These are phyloP conservation scores for Caenorhabditis sulstoni DNA, from an alignment of 2,888 invertebrate species.

Conservation along the genomic window DNA sequence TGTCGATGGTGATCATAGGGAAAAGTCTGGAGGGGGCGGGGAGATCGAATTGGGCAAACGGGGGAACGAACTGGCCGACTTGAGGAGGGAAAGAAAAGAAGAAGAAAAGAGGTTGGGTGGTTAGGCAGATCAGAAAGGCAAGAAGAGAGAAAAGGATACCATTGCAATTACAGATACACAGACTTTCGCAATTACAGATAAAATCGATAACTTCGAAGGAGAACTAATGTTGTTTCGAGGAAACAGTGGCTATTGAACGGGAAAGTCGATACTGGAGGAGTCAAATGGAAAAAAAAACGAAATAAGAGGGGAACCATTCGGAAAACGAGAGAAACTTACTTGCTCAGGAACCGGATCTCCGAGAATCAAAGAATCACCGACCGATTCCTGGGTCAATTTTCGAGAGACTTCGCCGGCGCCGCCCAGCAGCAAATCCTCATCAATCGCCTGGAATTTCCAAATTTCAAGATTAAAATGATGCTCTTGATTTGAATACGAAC, in stretches of 20 bases:
- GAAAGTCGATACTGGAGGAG: slow-evolving; percentile 15
- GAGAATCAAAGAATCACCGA: slow-evolving; percentile 10
- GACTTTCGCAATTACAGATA: slow-evolving; percentile 33
- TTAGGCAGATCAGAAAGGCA: slow-evolving; percentile 38
- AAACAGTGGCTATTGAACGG: neutral
- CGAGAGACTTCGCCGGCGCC: slow-evolving; percentile 30
- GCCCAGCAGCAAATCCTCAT: slow-evolving; percentile 49
- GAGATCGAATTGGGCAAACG: slow-evolving; percentile 3
- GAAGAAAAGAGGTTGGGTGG: slow-evolving; percentile 9
- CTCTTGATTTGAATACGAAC: slow-evolving; percentile 8
- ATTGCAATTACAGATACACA: slow-evolving; percentile 26
- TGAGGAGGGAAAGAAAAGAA: neutral
- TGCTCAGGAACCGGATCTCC: slow-evolving; percentile 26
- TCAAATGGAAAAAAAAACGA: slow-evolving; percentile 2
- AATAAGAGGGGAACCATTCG: neutral
- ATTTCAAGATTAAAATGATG: neutral
- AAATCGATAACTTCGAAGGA: slow-evolving; percentile 2
- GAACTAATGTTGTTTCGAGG: neutral
- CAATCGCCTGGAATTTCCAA: slow-evolving; percentile 36
- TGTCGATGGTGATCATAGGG: slow-evolving; percentile 6
- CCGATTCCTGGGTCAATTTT: slow-evolving; percentile 19
- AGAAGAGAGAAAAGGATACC: slow-evolving; percentile 3
- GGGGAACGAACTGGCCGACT: neutral
- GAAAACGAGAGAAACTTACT: slow-evolving; percentile 39
- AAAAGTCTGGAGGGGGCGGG: neutral